Evolutionary conservation across 37 sponge, comb jelly and placozoan species (phyloP), one percentile per base, ranked within the genome.

Genomic region (Tethya wilhelma): DNA sequence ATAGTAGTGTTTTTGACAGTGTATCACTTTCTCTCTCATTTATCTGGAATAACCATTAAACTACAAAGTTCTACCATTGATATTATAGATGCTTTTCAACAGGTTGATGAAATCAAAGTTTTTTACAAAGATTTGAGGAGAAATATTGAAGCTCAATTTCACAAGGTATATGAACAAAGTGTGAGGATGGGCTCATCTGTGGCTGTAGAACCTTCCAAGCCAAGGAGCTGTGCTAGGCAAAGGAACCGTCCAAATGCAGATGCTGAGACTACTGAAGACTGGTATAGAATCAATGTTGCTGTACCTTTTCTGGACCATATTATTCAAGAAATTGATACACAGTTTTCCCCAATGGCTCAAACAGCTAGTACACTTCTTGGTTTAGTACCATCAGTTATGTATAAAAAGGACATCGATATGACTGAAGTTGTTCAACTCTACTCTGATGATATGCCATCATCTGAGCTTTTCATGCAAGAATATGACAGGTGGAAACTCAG

Each of bases 281-380:
- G n/a, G n/a, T n/a, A n/a, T n/a, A n/a, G n/a, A n/a, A n/a, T n/a
- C n/a, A n/a, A n/a, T n/a, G n/a, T n/a, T n/a, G n/a, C n/a, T n/a
- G n/a, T n/a, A n/a, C n/a, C n/a, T n/a, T n/a, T n/a, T n/a, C 43
- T 84, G 5, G 83, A 82, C 38, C 83, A 82, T 55, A 72, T 82
- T 29, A 72, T 82, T 29, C 9, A 2, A 17, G 1, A 19, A 49
- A 53, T 82, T 31, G 83, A 82, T 1, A 6, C 59, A 22, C 73
- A 60, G 26, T 82, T 82, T 39, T 72, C 74, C 12, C 44, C 64
- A 39, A 2, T 22, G 34, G 64, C 74, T 11, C 9, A 44, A 11
- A 46, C 28, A 67, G 73, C 83, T 28, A 40, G 55, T 33, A 64
- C 62, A 6, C 78, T 85, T 5, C 53, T 85, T 55, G 76, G 76